phyloP scores from a whole-genome alignment of 2,797 vertebrate species.

The Acridotheres tristis region DNA sequence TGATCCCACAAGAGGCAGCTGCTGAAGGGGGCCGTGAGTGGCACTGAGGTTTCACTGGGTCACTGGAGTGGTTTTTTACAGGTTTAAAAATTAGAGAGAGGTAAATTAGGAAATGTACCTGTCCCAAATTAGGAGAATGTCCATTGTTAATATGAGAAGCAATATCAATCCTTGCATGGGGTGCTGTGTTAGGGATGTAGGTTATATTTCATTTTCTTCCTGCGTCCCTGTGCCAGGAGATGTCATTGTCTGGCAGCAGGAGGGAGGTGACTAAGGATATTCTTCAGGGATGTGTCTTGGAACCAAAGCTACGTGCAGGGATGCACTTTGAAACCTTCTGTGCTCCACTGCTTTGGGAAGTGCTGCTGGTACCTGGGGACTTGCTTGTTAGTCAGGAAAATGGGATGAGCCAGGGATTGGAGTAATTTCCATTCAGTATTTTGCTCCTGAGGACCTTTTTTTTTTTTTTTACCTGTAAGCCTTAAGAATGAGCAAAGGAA shows the following conservation, averaged over 20 bases:
- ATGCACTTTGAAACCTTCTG: background rate
- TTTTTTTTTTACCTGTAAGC: background rate
- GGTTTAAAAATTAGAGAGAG: background rate
- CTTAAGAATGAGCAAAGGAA: background rate
- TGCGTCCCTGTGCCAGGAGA: background rate
- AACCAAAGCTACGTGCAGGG: background rate
- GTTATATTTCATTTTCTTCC: background rate
- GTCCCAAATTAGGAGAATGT: background rate
- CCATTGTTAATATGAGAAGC: background rate
- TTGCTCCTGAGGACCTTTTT: background rate
- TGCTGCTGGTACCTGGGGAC: background rate
- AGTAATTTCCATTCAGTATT: background rate
- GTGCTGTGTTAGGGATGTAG: background rate
- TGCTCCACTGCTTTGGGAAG: background rate
- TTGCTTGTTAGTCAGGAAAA: background rate
- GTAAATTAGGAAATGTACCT: background rate
- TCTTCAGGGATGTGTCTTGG: background rate
- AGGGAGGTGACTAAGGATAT: conserved; percentile 35
- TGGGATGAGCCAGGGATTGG: background rate
- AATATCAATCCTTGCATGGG: background rate
- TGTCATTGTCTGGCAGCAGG: conserved; percentile 16
- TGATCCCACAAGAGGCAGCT: background rate
- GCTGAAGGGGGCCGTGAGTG: background rate
- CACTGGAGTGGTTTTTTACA: background rate
- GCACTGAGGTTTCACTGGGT: background rate